These are phyloP conservation scores for Scaptomyza reducta DNA, from an alignment of 2,888 invertebrate genomes.

Conservation along the genomic window DNA sequence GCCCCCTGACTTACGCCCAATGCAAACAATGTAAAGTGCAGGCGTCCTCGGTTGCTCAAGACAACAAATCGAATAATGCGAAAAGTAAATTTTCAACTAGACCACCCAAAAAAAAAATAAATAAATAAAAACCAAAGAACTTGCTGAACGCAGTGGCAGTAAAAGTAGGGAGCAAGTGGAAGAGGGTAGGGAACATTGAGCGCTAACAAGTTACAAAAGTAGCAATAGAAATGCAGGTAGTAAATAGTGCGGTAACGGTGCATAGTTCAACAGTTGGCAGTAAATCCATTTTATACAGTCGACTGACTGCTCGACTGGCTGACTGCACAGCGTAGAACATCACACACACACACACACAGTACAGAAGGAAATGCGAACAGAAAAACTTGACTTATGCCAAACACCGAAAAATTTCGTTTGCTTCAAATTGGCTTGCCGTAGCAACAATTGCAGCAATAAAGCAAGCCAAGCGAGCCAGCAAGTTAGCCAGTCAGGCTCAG, in stretches of 20 bases:
- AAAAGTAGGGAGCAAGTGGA: slow-evolving; percentile 34
- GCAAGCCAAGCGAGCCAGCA: slow-evolving; percentile 52
- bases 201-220: slow-evolving; percentile 79
- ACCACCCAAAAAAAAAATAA: slow-evolving; percentile 17
- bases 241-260: slow-evolving; percentile 62
- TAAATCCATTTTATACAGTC: slow-evolving; percentile 80
- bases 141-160: slow-evolving; percentile 48
- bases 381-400: slow-evolving; percentile 76
- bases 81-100: slow-evolving; percentile 78
- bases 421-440: slow-evolving; percentile 59
- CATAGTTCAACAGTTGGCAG: slow-evolving; percentile 78
- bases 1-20: slow-evolving; percentile 32
- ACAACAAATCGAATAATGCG: slow-evolving; percentile 79
- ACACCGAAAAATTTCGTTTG: slow-evolving; percentile 74
- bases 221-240: slow-evolving; percentile 80
- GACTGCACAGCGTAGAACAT: slow-evolving; percentile 61
- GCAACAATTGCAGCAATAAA: slow-evolving; percentile 67
- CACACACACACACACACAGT: slow-evolving; percentile 3
- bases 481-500: slow-evolving; percentile 31
- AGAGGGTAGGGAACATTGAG: slow-evolving; percentile 20
- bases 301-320: slow-evolving; percentile 69
- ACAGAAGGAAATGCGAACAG: slow-evolving; percentile 26
- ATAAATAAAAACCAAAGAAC: not conserved
- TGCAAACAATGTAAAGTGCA: slow-evolving; percentile 71
- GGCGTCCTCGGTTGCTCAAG: slow-evolving; percentile 70